Conservation (phyloP, 2,797 vertebrate genomes). For the Ispidina picta region DNA sequence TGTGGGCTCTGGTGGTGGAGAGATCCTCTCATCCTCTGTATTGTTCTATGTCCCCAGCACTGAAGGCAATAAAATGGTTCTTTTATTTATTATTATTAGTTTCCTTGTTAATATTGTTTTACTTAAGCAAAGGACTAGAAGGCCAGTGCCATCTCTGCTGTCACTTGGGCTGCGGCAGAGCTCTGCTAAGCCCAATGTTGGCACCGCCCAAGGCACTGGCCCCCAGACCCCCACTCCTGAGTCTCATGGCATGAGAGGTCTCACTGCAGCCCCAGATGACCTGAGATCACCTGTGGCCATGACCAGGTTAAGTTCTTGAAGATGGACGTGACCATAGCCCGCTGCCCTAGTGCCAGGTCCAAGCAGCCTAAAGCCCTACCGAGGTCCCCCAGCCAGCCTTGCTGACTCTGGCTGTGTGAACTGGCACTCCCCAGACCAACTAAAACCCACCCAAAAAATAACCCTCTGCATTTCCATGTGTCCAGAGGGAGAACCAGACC, state of each 20-base stretch:
- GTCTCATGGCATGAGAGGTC: background rate
- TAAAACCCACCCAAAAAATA: background rate
- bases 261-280: background rate
- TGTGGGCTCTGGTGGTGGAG: background rate
- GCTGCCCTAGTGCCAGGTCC: background rate
- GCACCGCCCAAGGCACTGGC: background rate
- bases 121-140: background rate
- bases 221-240: background rate
- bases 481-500: background rate
- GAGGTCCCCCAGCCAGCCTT: too few species aligned
- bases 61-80: conserved; percentile 59
- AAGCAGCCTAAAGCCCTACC: background rate
- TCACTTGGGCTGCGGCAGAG: background rate
- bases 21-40: background rate
- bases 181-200: background rate
- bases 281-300: background rate
- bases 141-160: too few species aligned
- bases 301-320: background rate
- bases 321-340: fast-evolving
- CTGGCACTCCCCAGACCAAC: background rate
- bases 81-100: conserved; percentile 49
- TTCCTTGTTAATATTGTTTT: background rate
- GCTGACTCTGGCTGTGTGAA: background rate
- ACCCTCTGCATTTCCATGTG: background rate
- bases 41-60: background rate